Percentiles rank a stretch among this genome's conserved stretches.
phyloP scores from a whole-genome alignment of 2,113 vertebrate genomes.

The Strix aluco region DNA sequence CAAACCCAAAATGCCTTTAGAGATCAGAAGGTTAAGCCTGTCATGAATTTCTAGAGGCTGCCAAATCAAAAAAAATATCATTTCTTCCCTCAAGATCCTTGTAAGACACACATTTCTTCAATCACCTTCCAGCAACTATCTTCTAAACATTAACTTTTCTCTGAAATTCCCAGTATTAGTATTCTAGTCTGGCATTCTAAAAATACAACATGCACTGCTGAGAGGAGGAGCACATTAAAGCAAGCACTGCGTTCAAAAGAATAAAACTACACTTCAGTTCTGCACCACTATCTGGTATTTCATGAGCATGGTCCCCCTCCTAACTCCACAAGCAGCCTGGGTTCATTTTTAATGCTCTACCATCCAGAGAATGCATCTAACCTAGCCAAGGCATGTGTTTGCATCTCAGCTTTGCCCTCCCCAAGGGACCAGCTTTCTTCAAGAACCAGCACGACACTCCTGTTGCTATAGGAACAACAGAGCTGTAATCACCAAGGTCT shows the following conservation, averaged over 20 bases:
- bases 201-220: background rate
- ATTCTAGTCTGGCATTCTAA: background rate
- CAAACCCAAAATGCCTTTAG: background rate
- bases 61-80: background rate
- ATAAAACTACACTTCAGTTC: background rate
- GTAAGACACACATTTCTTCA: background rate
- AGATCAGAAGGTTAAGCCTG: constrained; percentile 7
- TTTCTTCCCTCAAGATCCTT: background rate
- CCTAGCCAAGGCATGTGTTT: background rate
- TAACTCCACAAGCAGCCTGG: background rate
- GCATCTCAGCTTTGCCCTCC: constrained; percentile 4
- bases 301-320: background rate
- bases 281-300: too few species aligned
- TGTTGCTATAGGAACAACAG: constrained; percentile 74
- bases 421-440: constrained; percentile 26
- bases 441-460: background rate
- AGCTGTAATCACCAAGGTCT: constrained; percentile 44
- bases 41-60: background rate
- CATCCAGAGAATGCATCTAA: background rate
- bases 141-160: background rate
- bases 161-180: background rate
- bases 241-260: background rate
- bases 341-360: background rate
- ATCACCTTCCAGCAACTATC: background rate
- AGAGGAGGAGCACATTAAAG: background rate